Evolutionary conservation across 2,797 vertebrate species (phyloP).

Genomic region (Myioborus miniatus): DNA sequence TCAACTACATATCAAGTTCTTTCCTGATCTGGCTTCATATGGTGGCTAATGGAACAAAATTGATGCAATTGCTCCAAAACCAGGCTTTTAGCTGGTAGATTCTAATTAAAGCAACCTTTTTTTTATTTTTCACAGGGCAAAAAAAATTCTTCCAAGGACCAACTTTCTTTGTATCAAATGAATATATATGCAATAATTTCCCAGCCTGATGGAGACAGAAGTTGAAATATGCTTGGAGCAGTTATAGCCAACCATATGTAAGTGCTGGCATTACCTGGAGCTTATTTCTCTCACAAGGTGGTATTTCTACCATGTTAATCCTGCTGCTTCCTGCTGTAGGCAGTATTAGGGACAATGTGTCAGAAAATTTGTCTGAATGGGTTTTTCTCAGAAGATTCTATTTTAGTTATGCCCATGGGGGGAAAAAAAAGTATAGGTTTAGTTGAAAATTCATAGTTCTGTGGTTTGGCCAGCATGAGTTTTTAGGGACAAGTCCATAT

Average conservation of each 20-base stretch:
- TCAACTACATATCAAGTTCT: background rate
- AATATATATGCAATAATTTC: constrained; percentile 27
- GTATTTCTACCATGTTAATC: constrained; percentile 40
- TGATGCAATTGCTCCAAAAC: constrained; percentile 17
- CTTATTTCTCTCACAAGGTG: constrained; percentile 45
- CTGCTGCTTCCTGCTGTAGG: constrained; percentile 38
- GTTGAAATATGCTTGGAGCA: constrained; percentile 35
- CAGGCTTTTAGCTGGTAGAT: constrained; percentile 30
- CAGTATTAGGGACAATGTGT: constrained; percentile 39
- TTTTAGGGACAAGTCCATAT: background rate
- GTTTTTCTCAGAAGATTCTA: constrained; percentile 2
- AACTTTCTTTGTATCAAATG: constrained; percentile 33
- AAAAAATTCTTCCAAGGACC: background rate
- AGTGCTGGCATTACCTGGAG: constrained; percentile 48
- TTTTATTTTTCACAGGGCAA: background rate
- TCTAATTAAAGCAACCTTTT: constrained; percentile 42
- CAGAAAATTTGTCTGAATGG: constrained; percentile 30
- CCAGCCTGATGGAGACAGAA: constrained; percentile 34
- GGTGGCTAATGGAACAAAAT: constrained; percentile 55
- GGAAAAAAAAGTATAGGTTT: background rate
- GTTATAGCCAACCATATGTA: constrained; percentile 28
- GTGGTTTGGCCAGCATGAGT: background rate
- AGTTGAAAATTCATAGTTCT: background rate
- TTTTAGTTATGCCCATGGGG: background rate
- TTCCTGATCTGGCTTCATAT: background rate